Base-by-base conservation (phyloP, 2,888 invertebrate genomes). In the Ochropacha duplaris region DNA sequence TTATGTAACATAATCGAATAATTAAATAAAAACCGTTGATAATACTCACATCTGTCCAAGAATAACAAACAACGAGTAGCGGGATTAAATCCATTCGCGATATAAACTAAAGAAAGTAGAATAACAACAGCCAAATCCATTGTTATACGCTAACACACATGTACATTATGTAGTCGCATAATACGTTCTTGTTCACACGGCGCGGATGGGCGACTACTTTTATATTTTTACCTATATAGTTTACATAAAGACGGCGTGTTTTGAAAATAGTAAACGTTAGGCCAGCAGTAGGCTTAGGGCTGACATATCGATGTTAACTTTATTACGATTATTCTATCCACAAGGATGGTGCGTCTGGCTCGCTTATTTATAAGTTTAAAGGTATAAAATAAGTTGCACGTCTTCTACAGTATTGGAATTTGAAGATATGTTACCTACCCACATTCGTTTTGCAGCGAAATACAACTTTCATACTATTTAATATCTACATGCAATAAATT, bases 1-100 rank as follows among this genome's bases (percentile, higher is more conserved):
- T n/a, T n/a, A n/a, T n/a, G n/a, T n/a, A n/a, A n/a, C n/a, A n/a
- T n/a, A n/a, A n/a, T n/a, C n/a, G n/a, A 26, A 26, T 26, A 26
- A 26, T 4, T 26, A 4, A 26, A 26, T 26, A 26, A 26, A 26
- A 26, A 26, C 28, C 11, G 8, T 11, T 11, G 28, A 28, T 9
- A 28, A 28, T 66, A 86, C 88, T 86, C 68, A 88, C 88, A 88
- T 58, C 52, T 57, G 3, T 74, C 72, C 39, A 62, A 60, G 51
- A 63, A 68, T 4, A 82, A 64, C 51, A 88, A 68, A 73, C 88
- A 88, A 31, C 81, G 78, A 22, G 50, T 69, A 22, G 55, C 64
- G 50, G 63, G 59, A 58, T 71, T 66, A 31, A 77, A 72, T 31
- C 72, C 72, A 57, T 62, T 60, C 22, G 63, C 72, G 56, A 76